These are phyloP conservation scores for Thalassaphorura encarpata DNA, from an alignment of 1,140 invertebrate species.

Conservation along the genomic window DNA sequence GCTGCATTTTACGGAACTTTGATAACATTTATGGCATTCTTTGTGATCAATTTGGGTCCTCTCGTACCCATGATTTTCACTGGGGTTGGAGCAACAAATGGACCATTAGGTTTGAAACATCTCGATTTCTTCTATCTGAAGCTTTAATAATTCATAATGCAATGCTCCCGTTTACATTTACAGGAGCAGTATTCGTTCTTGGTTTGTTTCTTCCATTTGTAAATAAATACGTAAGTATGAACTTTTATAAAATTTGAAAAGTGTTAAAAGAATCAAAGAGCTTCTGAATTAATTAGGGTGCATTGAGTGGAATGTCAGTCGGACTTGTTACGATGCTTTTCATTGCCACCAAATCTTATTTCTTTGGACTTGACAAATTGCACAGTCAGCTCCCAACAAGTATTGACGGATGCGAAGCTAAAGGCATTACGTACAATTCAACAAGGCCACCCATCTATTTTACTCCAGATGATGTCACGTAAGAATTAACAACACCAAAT, in stretches of 20 bases:
- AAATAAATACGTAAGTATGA: constrained; percentile 26
- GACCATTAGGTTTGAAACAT: not conserved
- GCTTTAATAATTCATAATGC: constrained; percentile 16
- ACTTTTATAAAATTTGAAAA: not conserved
- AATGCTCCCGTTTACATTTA: no score
- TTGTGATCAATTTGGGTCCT: constrained; percentile 28
- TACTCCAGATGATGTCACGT: no score
- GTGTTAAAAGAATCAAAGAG: not conserved
- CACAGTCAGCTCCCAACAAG: constrained; percentile 12
- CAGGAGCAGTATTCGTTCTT: constrained; percentile 25
- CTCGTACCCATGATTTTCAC: constrained; percentile 37
- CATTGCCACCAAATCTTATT: constrained; percentile 14
- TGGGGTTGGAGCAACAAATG: constrained; percentile 36
- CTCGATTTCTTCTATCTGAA: not conserved
- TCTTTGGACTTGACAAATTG: not conserved
- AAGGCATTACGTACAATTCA: no score
- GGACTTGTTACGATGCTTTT: constrained; percentile 14
- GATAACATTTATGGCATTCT: constrained; percentile 25
- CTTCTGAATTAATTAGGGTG: constrained; percentile 17
- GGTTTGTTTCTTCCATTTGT: constrained; percentile 28
- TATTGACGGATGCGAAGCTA: constrained; percentile 5
- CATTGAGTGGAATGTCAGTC: constrained; percentile 17
- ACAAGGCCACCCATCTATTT: no score
- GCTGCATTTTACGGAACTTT: constrained; percentile 29
- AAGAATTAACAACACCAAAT: no score